Conservation (phyloP, 2,113 vertebrate species). For the Cathartes aura region DNA sequence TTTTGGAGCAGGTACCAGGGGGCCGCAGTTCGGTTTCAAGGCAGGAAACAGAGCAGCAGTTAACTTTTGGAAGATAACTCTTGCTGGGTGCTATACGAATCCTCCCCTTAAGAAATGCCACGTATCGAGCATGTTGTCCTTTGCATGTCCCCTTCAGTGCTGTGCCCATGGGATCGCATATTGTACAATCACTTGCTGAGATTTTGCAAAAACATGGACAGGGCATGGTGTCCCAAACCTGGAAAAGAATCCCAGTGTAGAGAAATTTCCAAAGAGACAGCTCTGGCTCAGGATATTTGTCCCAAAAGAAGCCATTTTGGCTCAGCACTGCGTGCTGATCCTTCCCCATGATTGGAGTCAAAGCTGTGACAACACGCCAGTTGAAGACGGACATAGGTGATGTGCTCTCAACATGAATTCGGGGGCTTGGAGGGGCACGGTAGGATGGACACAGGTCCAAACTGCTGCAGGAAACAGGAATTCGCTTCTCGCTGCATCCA, state of each 20-base stretch:
- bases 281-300: not conserved
- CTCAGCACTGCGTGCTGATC: not conserved
- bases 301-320: not conserved
- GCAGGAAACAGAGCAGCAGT: slow-evolving; percentile 13
- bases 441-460: not conserved
- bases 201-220: not conserved
- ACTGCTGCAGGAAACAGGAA: not conserved
- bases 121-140: not conserved
- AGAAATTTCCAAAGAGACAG: not conserved
- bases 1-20: slow-evolving; percentile 23
- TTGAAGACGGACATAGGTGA: not conserved
- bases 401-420: not conserved
- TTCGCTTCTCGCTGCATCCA: not conserved
- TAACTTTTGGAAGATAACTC: slow-evolving; percentile 25
- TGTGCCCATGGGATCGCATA: not conserved
- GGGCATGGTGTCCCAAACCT: not conserved
- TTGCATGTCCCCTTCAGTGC: not conserved
- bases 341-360: not conserved
- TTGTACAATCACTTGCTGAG: not conserved
- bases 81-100: not conserved
- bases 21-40: not conserved
- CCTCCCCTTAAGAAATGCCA: not conserved
- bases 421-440: accelerated
- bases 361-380: not conserved
- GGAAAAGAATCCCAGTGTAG: not conserved